A percentile compares a stretch with the other conserved stretches of the same genome.
Evolutionary conservation across 2,888 invertebrate species (phyloP).

Genomic region (Proisotoma minuta): DNA sequence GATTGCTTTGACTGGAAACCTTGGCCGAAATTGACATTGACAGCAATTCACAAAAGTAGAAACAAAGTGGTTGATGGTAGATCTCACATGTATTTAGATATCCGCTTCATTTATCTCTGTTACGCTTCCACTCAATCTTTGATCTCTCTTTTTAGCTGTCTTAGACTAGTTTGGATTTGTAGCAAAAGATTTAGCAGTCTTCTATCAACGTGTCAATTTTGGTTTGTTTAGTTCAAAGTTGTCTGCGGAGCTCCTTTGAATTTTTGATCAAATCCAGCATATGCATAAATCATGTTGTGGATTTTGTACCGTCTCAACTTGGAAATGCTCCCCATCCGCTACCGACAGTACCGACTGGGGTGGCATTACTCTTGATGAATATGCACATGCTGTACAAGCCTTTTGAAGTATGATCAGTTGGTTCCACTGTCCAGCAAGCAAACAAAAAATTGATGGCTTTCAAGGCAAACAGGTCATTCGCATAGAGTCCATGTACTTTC

Average conservation of each 20-base stretch:
- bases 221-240: background rate
- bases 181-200: conserved; percentile 4
- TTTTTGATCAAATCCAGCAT: conserved; percentile 4
- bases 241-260: background rate
- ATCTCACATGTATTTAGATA: too few species aligned
- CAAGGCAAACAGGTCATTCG: conserved; percentile 15
- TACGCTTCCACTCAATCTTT: too few species aligned
- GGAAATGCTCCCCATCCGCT: background rate
- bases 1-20: background rate
- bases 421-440: background rate
- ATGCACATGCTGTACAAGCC: background rate
- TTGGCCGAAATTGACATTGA: conserved; percentile 10
- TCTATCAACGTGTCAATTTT: conserved; percentile 14
- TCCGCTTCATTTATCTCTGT: too few species aligned
- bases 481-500: background rate
- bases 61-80: too few species aligned
- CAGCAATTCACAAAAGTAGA: too few species aligned
- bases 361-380: background rate
- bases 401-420: background rate
- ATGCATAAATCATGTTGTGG: background rate
- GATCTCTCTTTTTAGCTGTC: too few species aligned
- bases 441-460: conserved; percentile 15
- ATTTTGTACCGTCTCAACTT: background rate
- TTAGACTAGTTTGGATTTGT: too few species aligned
- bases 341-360: background rate